These are phyloP conservation scores for Zaprionus inermis DNA, from an alignment of 1,140 invertebrate genomes.

Conservation along the genomic window DNA sequence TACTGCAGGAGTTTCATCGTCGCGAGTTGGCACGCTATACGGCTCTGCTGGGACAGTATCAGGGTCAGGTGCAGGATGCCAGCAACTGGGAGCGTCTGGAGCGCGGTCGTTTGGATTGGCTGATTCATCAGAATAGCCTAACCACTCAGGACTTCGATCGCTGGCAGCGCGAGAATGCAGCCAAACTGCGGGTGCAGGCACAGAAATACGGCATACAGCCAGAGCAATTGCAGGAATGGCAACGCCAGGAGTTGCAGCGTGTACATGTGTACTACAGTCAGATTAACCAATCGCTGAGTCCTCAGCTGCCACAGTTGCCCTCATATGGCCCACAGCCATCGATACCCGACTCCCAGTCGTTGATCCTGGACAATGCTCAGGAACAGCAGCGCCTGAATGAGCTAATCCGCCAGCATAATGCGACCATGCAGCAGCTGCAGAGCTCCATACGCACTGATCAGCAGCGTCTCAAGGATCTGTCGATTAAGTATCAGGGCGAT, in stretches of 20 bases:
- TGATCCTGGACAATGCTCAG: conserved; percentile 53
- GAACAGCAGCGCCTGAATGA: conserved; percentile 72
- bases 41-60: conserved; percentile 62
- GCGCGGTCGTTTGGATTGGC: conserved; percentile 72
- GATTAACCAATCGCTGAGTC: conserved; percentile 64
- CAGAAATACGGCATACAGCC: conserved; percentile 54
- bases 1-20: conserved; percentile 72
- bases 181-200: conserved; percentile 56
- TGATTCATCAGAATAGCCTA: conserved; percentile 76
- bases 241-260: conserved; percentile 68
- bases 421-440: conserved; percentile 67
- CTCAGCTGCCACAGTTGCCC: conserved; percentile 16
- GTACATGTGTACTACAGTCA: conserved; percentile 63
- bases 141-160: conserved; percentile 68
- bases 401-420: conserved; percentile 75
- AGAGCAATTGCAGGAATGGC: conserved; percentile 69
- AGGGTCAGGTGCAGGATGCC: conserved; percentile 56
- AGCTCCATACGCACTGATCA: conserved; percentile 71
- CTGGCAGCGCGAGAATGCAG: conserved; percentile 72
- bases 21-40: conserved; percentile 69
- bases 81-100: conserved; percentile 69
- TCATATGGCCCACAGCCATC: conserved; percentile 15
- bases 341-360: conserved; percentile 36
- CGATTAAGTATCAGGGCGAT: conserved; percentile 74
- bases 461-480: conserved; percentile 70